Percentiles rank a stretch among this genome's conserved stretches.
Evolutionary conservation across 2,113 vertebrate species (phyloP).

Genomic region (Drymodes brunneopygia): DNA sequence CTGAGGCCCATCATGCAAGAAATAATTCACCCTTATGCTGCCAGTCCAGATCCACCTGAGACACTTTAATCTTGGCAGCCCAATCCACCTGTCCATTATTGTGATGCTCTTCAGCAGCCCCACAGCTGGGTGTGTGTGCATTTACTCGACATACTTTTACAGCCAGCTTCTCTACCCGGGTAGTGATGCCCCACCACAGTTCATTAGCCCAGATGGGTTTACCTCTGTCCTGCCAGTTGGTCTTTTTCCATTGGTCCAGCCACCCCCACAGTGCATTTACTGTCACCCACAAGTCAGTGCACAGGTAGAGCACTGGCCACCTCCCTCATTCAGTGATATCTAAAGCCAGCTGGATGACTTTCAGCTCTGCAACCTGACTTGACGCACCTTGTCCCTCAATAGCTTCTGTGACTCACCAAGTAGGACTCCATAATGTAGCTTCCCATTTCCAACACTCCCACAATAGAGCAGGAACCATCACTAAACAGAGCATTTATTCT

Average conservation of each 20-base stretch:
- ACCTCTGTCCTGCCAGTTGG: background rate
- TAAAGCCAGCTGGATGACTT: background rate
- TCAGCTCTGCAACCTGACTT: background rate
- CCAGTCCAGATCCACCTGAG: background rate
- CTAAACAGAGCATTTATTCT: background rate
- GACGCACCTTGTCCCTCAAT: background rate
- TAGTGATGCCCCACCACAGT: rapidly evolving
- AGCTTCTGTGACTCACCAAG: background rate
- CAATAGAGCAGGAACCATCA: background rate
- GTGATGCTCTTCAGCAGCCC: background rate
- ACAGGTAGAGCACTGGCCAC: background rate
- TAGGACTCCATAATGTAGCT: background rate
- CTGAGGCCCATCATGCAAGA: background rate
- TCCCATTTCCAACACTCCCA: background rate
- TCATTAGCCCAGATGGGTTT: background rate
- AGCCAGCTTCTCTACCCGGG: background rate
- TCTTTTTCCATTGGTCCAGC: background rate
- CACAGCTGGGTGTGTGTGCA: rapidly evolving
- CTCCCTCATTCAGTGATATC: background rate
- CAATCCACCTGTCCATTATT: background rate
- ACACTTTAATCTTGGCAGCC: background rate
- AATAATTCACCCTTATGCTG: background rate
- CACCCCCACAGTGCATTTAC: background rate
- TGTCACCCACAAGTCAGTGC: background rate
- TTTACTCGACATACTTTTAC: rapidly evolving